Base-by-base conservation (phyloP, 2,113 vertebrate genomes). In the Zingel zingel region DNA sequence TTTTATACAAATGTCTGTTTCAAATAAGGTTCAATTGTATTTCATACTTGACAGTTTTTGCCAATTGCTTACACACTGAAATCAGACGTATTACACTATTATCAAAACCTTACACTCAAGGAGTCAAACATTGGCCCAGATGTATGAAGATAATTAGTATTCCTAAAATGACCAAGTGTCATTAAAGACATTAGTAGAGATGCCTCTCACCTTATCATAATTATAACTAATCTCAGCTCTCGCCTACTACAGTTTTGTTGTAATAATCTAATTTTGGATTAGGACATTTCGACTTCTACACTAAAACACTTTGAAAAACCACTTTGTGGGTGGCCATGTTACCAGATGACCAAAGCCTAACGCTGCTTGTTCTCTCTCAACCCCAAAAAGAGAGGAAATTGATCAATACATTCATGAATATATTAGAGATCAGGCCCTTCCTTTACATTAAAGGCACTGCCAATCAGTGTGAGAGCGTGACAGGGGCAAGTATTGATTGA, bases 371-470 rank as follows among this genome's bases (percentile, higher is more conserved):
- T 89, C 45, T 83, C 23, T 39, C 53, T 45, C 76, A 59, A 50
- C 57, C 51, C 64, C 65, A 74, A 84, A 85, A 77, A 71, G 7
- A 45, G 48, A 74, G 27, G 21, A 77, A 85, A 75, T 7, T 70
- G 80, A 93, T 95, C 92, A 93, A 95, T 95, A 95, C 82, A 93
- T 88, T 43, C 92, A 94, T 95, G 90, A 92, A 95, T 93, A 92
- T 81, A 91, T 94, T 79, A 90, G 84, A 90, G 89, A 87, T 91
- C 81, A 63, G 47, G 51, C 67, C 77, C 43, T 74, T 53, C 77
- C 59, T 66, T 61, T 78, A 36, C 68, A 79, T 36, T 50, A 76
- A 33, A 83, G 66, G 73, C 51, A 18, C 51, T 79, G 80, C 76
- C 91, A 89, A 90, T 91, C 82, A 85, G 84, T 77, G 71, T 67